phyloP scores from a whole-genome alignment of 35 echinoderm and acorn worm genomes.

The Apostichopus californicus region DNA sequence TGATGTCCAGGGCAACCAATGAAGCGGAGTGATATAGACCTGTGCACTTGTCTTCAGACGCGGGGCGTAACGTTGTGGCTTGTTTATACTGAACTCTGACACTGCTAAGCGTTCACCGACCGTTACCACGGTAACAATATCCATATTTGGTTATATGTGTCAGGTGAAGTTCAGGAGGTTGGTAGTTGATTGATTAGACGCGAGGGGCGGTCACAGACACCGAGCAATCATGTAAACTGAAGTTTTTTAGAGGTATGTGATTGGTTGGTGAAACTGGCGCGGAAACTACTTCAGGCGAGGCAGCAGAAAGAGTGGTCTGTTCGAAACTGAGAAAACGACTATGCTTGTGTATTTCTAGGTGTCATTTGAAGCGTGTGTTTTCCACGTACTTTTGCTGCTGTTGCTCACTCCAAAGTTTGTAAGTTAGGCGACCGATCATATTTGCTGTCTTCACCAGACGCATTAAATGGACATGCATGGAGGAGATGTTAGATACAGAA shows the following conservation, averaged over 20 bases:
- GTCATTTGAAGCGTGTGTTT: too few species aligned
- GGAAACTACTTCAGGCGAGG: slow-evolving; percentile 35
- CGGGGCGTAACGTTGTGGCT: slow-evolving; percentile 92
- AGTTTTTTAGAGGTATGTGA: slow-evolving; percentile 19
- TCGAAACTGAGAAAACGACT: not conserved
- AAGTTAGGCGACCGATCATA: too few species aligned
- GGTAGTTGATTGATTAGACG: slow-evolving; percentile 89
- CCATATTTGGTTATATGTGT: slow-evolving; percentile 96
- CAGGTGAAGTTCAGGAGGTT: slow-evolving; percentile 96
- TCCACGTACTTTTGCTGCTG: too few species aligned
- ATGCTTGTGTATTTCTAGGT: not conserved
- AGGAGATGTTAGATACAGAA: too few species aligned
- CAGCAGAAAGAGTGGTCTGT: not conserved
- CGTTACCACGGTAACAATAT: slow-evolving; percentile 93
- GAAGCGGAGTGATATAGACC: slow-evolving; percentile 74
- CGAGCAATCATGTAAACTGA: slow-evolving; percentile 20
- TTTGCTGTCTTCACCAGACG: too few species aligned
- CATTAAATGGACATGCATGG: too few species aligned
- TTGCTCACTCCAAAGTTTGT: too few species aligned
- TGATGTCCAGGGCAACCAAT: slow-evolving; percentile 50
- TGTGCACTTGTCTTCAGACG: slow-evolving; percentile 64
- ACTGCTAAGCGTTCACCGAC: slow-evolving; percentile 78
- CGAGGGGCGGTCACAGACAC: slow-evolving; percentile 80
- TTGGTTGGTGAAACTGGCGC: slow-evolving; percentile 49
- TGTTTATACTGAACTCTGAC: slow-evolving; percentile 99